phyloP scores from a whole-genome alignment of 2,113 vertebrate species.

The Gymnarchus niloticus region DNA sequence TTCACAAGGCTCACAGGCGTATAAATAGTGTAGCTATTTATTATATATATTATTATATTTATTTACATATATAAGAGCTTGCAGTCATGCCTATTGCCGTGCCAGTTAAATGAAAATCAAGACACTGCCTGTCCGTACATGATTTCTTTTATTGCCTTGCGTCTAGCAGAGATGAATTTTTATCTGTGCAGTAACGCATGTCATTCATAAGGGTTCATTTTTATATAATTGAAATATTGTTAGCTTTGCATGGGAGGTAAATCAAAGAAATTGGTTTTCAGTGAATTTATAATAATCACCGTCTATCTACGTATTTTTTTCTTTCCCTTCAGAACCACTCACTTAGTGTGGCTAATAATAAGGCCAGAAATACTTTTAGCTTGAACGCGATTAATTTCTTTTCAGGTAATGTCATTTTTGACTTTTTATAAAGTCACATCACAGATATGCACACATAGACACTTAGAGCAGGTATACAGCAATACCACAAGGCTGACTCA shows the following conservation, averaged over 20 bases:
- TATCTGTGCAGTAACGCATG: not conserved
- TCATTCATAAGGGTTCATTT: not conserved
- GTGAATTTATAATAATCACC: not conserved
- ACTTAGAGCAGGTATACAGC: not conserved
- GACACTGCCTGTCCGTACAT: not conserved
- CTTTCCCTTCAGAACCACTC: not conserved
- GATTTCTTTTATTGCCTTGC: not conserved
- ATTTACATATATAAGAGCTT: not conserved
- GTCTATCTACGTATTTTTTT: not conserved
- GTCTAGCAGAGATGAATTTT: not conserved
- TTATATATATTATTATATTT: too few relatives aligned
- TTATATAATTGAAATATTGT: conserved; percentile 1
- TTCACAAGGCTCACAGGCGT: not conserved
- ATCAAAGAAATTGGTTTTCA: not conserved
- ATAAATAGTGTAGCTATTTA: not conserved
- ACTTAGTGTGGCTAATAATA: not conserved
- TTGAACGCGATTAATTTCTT: not conserved
- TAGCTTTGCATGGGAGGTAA: conserved; percentile 1
- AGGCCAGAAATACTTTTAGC: not conserved
- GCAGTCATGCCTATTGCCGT: not conserved
- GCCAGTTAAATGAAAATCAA: not conserved
- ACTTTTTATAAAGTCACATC: not conserved
- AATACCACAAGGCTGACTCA: not conserved
- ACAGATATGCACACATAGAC: not conserved
- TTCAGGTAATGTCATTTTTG: not conserved